Conservation (phyloP, 2,797 vertebrate genomes). For the Alca torda region DNA sequence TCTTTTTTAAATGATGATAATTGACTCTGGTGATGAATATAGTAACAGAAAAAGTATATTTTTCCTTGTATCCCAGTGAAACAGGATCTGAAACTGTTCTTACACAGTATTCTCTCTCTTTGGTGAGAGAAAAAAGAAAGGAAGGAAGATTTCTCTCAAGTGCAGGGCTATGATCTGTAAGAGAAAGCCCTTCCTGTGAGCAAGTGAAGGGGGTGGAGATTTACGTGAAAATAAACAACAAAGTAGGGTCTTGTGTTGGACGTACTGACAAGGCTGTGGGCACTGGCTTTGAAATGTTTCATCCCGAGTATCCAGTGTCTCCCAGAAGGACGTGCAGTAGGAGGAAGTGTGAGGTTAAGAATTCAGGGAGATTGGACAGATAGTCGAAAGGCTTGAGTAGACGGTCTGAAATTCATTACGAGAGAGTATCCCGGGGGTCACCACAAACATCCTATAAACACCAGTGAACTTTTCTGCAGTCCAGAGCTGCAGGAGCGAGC, state of each 20-base stretch:
- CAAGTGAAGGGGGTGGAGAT: conserved; percentile 68
- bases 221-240: conserved; percentile 70
- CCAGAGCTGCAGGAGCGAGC: conserved; percentile 45
- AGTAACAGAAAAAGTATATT: background rate
- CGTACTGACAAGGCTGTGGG: conserved; percentile 63
- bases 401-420: conserved; percentile 76
- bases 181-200: conserved; percentile 69
- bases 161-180: background rate
- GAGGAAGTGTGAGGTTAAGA: conserved; percentile 80
- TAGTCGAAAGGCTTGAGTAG: conserved; percentile 64
- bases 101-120: background rate
- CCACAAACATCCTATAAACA: conserved; percentile 64
- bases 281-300: conserved; percentile 70
- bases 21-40: background rate
- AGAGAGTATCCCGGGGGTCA: conserved; percentile 57
- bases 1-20: background rate
- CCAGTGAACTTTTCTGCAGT: conserved; percentile 53
- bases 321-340: conserved; percentile 75
- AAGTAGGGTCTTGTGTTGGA: conserved; percentile 54
- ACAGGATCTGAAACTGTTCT: background rate
- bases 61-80: background rate
- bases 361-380: conserved; percentile 77
- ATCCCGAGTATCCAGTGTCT: conserved; percentile 77
- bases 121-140: background rate
- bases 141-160: background rate